Percentiles rank a stretch among this genome's conserved stretches.
Evolutionary conservation across 2,888 invertebrate genomes (phyloP).

Genomic region (Automeris io): DNA sequence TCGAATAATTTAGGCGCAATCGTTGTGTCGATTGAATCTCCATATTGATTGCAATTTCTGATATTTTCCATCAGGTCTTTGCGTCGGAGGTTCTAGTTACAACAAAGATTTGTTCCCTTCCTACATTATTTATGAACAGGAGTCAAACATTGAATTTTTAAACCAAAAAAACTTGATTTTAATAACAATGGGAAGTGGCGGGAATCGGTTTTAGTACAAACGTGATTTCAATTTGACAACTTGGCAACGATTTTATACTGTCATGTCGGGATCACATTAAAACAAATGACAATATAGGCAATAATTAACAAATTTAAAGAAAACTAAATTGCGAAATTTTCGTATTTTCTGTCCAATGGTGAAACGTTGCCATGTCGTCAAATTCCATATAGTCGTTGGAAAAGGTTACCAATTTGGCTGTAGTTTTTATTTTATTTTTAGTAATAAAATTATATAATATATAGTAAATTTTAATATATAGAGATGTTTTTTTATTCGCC

Average conservation of each 20-base stretch:
- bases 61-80: not conserved
- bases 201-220: constrained; percentile 48
- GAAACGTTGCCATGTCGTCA: not conserved
- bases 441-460: constrained; percentile 9
- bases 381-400: not conserved
- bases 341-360: too few relatives aligned
- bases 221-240: constrained; percentile 17
- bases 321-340: too few relatives aligned
- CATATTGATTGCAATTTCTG: not conserved
- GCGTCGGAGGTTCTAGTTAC: not conserved
- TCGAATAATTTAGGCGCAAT: not conserved
- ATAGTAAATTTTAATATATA: constrained; percentile 9
- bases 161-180: not conserved
- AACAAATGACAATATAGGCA: not conserved
- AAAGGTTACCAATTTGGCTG: constrained; percentile 50
- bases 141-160: constrained; percentile 8
- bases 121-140: not conserved
- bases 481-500: constrained; percentile 45
- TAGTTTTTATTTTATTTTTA: constrained; percentile 21
- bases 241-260: constrained; percentile 15
- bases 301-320: too few relatives aligned
- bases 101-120: not conserved
- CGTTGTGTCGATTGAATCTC: not conserved
- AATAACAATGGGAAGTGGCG: constrained; percentile 43
- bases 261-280: constrained; percentile 16